These are phyloP conservation scores for Pelvicachromis taeniatus DNA, from an alignment of 2,113 vertebrate genomes.

Conservation along the genomic window DNA sequence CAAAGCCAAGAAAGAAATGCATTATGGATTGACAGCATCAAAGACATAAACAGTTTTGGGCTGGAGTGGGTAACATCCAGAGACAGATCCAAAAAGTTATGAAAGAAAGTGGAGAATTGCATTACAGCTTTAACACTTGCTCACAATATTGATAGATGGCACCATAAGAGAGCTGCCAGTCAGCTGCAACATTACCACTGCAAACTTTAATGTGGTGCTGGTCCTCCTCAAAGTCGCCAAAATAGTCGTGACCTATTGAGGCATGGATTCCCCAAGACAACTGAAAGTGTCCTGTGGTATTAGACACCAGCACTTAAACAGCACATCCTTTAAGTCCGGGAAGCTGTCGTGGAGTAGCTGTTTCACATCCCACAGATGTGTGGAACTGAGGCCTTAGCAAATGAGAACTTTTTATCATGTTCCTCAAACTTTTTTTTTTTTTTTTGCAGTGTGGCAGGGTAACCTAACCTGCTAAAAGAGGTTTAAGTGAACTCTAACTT, in stretches of 20 bases:
- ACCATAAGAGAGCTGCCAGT: not conserved
- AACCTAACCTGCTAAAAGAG: not conserved
- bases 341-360: not conserved
- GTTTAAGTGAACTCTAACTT: too few species aligned
- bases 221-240: not conserved
- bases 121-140: not conserved
- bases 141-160: not conserved
- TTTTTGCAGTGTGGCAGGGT: not conserved
- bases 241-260: not conserved
- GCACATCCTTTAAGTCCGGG: not conserved
- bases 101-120: not conserved
- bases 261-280: not conserved
- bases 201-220: not conserved
- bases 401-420: not conserved
- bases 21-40: constrained; percentile 13
- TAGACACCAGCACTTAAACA: not conserved
- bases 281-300: not conserved
- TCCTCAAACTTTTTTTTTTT: not conserved
- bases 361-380: not conserved
- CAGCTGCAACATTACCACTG: not conserved
- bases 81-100: constrained; percentile 14
- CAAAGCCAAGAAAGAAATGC: constrained; percentile 13
- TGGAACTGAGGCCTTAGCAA: not conserved
- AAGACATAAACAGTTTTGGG: constrained; percentile 12
- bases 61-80: not conserved